Conservation (phyloP, 2,797 vertebrate genomes). For the Syndactyla subalaris region DNA sequence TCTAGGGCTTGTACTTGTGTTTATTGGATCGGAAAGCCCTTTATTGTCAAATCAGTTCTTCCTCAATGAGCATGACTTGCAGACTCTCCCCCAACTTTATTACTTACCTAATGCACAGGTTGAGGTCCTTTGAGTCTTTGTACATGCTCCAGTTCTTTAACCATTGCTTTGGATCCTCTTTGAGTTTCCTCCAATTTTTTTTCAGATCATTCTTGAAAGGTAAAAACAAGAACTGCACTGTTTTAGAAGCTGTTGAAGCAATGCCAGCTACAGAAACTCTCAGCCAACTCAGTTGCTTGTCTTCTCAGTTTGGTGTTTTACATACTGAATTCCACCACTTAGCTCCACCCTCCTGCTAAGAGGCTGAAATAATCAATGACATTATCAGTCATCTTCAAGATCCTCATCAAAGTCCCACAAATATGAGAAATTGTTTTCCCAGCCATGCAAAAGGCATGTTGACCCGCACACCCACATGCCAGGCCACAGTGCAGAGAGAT, state of each 20-base stretch:
- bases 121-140: neutral
- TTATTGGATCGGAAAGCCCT: neutral
- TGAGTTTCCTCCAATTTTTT: neutral
- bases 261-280: neutral
- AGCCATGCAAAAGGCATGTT: accelerated
- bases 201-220: neutral
- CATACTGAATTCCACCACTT: neutral
- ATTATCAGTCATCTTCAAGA: neutral
- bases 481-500: neutral
- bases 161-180: neutral
- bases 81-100: neutral
- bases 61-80: neutral
- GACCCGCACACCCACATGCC: accelerated
- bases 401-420: neutral
- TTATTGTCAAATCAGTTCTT: neutral
- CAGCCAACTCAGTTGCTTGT: neutral
- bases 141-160: neutral
- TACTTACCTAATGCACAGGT: neutral
- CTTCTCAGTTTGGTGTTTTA: neutral
- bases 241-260: neutral
- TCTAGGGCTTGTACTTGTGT: neutral
- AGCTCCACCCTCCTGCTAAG: neutral
- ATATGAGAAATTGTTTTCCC: neutral
- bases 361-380: neutral
- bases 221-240: neutral